Evolutionary conservation across 2,113 vertebrate genomes (phyloP), one percentile per base, ranked within the genome.

Genomic region (Eurystomus gularis): DNA sequence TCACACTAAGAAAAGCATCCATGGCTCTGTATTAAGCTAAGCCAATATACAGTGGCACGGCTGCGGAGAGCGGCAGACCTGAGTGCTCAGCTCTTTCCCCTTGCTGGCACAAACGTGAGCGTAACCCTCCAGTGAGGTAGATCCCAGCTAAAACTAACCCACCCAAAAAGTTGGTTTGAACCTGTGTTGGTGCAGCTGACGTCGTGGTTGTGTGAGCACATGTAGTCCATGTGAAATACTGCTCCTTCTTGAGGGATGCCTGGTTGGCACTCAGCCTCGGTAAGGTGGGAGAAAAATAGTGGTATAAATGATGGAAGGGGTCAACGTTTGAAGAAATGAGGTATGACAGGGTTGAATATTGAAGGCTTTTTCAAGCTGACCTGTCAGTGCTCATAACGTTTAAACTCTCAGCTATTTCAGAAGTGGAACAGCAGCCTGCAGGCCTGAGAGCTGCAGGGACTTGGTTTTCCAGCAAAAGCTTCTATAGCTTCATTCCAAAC

Each of bases 191-290:
- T 4, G 64, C 69, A 54, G 73, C 52, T 52, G 73, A 15, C 6
- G 2, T 13, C 6, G 0, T 4, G 66, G 20, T 9, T 60, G 40
- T 12, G 48, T 9, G 49, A 52, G 64, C 24, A 2, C 3, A 1
- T 0, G 7, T 20, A 28, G 26, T 51, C 25, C 4, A 0, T 10
- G 17, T 60, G 73, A 37, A 5, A 18, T 31, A 5, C 39, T 68
- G 42, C 26, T 54, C 68, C 35, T 46, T 40, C 62, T 46, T 48
- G 65, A 39, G 57, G 57, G 42, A 11, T 37, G 46, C 68, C 33
- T 55, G 19, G 25, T 3, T 40, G 51, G 23, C 35, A 3, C 31
- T 69, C 40, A 7, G 54, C 40, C 17, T 75, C 33, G 6, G 51
- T 23, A 26, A 64, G 37, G 48, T 66, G 40, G 37, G 7, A 42